Evolutionary conservation across 1,140 invertebrate genomes (phyloP), one percentile per base, ranked within the genome.

Genomic region (Drosophila chauvacae): DNA sequence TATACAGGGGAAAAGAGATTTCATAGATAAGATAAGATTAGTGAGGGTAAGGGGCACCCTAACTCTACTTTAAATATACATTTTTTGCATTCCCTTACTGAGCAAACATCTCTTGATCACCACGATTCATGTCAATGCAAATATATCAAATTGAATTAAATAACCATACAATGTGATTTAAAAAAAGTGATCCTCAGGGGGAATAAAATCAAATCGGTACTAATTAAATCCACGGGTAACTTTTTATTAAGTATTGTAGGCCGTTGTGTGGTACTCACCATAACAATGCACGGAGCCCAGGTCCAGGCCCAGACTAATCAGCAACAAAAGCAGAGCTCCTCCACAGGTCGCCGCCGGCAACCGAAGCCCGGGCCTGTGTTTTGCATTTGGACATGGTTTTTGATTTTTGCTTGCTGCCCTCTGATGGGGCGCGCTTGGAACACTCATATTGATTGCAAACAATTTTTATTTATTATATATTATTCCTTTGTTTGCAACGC

Each of bases 401-500:
- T 39, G 50, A 68, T 61, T 68, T 77, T 60, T 53, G 51, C 53
- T 47, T 65, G 80, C 57, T 80, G 83, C 83, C 84, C 84, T 65
- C 84, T 66, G 80, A 62, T 55, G 84, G 80, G 84, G 84, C 84
- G 73, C 53, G 58, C 80, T 77, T 77, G 80, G 77, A 80, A 88
- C 84, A 88, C 84, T 87, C 84, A 87, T 87, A 74, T 88, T 83
- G 80, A 84, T 84, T 77, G 79, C 66, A 68, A 73, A 59, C 56
- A 80, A 65, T 85, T 68, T 78, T 63, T 70, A 55, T 69, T 56
- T 77, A 47, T 55, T 61, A 35, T 26, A 42, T 61, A 33, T 41
- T 77, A 60, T 57, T 42, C 59, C 47, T 77, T 66, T 77, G 30
- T 56, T 77, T 62, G 80, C 60, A 80, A 66, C 82, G 87, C 55